Evolutionary conservation across 2,888 invertebrate species (phyloP), one percentile per base, ranked within the genome.

Genomic region (Parascotia fuliginaria): DNA sequence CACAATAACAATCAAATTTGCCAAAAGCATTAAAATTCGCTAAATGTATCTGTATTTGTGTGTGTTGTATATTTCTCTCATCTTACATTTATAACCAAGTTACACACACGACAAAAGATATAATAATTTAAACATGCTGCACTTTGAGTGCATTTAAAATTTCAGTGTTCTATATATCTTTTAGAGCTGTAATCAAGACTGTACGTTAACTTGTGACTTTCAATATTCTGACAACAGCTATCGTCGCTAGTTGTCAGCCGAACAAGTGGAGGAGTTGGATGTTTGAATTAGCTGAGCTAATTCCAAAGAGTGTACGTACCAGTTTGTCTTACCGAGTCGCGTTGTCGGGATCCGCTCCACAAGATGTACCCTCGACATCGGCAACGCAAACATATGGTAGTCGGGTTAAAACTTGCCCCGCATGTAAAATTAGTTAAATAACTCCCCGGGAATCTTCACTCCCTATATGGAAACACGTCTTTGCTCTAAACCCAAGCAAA

Each of bases 341-440:
- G 53, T 51, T 57, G 62, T 65, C 59, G 62, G 70, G 62, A 72
- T 71, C 69, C 68, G 61, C 73, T 70, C 49, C 54, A 54, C 63
- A 52, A 71, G 70, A 73, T 53, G 67, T 61, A 63, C 65, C 56
- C 65, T 50, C 60, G 75, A 73, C 76, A 73, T 73, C 68, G 71
- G 74, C 77, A 84, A 82, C 67, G 75, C 83, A 86, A 86, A 83
- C 81, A 85, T 70, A 85, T 79, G 81, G 78, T 75, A 79, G 77
- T 71, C 77, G 76, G 81, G 83, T 85, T 85, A 82, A 85, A 88
- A 88, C 85, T 86, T 85, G 76, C 75, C 77, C 80, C 81, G 82
- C 84, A 83, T 86, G 83, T 87, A 83, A 86, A 88, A 86, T 89
- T 86, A 83, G 85, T 86, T 84, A 83, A 86, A 87, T 84, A 87